phyloP scores from a whole-genome alignment of 2,113 vertebrate species.

The Callorhinus ursinus region DNA sequence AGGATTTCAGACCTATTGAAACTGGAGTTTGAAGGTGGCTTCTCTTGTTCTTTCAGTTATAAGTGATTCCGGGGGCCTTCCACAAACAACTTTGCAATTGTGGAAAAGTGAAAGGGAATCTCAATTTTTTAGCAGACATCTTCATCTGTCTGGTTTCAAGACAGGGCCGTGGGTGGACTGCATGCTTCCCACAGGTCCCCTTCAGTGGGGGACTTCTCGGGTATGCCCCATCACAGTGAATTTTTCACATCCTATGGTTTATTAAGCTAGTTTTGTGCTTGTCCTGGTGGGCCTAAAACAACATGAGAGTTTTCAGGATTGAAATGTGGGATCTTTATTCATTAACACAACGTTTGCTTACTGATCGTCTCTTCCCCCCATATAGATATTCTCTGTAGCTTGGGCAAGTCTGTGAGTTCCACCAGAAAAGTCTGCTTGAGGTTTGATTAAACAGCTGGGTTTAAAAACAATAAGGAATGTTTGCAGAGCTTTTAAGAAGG shows the following conservation, averaged over 20 bases:
- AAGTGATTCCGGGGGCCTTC: conserved; percentile 9
- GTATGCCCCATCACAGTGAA: background rate
- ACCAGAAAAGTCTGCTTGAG: conserved; percentile 23
- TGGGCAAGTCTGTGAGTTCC: background rate
- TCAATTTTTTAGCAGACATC: background rate
- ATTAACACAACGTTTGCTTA: conserved; percentile 22
- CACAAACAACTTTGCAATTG: background rate
- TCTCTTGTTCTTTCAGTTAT: conserved; percentile 35
- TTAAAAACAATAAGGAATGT: conserved; percentile 57
- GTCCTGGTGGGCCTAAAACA: background rate
- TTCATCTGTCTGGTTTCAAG: conserved; percentile 36
- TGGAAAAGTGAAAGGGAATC: conserved; percentile 50
- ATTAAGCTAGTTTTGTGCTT: background rate
- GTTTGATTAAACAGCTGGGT: conserved; percentile 26
- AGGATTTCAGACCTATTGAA: conserved; percentile 22
- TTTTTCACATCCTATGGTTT: background rate
- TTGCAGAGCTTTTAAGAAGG: conserved; percentile 12
- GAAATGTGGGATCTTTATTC: background rate
- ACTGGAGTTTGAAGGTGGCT: conserved; percentile 22
- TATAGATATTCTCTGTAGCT: background rate
- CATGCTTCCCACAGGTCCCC: background rate
- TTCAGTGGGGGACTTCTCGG: background rate
- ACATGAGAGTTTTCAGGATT: background rate
- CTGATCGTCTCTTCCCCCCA: background rate
- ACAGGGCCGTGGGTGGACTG: background rate